Evolutionary conservation across 2,797 vertebrate genomes (phyloP).

Genomic region (Spinus pinus): DNA sequence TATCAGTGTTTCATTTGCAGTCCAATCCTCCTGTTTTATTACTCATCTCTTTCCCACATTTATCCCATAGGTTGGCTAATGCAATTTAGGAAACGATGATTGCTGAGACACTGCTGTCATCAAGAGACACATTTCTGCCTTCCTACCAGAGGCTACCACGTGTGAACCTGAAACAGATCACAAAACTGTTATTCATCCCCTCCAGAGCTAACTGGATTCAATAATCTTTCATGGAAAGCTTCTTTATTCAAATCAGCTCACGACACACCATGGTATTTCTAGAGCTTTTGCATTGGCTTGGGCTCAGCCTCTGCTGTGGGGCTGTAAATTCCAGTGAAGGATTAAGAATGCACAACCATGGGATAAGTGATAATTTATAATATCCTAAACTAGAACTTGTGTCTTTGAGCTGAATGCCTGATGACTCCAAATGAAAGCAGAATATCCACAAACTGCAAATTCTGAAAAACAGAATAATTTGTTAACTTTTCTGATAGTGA

Average conservation of each 20-base stretch:
- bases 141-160: not conserved
- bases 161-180: not conserved
- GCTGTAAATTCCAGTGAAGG: not conserved
- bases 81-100: not conserved
- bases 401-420: not conserved
- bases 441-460: not conserved
- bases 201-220: not conserved
- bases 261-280: not conserved
- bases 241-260: not conserved
- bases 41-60: not conserved
- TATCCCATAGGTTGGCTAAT: not conserved
- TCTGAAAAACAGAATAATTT: not conserved
- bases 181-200: not conserved
- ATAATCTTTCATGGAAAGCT: not conserved
- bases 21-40: not conserved
- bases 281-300: not conserved
- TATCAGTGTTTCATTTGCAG: not conserved
- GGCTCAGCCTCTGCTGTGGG: not conserved
- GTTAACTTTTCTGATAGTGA: not conserved
- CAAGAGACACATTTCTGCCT: not conserved
- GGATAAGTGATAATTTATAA: not conserved
- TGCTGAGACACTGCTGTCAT: not conserved
- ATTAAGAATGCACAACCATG: not conserved
- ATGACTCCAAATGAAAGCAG: not conserved
- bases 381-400: not conserved